These are phyloP conservation scores for Rhagoletis pomonella DNA, from an alignment of 1,140 invertebrate genomes.

Conservation along the genomic window DNA sequence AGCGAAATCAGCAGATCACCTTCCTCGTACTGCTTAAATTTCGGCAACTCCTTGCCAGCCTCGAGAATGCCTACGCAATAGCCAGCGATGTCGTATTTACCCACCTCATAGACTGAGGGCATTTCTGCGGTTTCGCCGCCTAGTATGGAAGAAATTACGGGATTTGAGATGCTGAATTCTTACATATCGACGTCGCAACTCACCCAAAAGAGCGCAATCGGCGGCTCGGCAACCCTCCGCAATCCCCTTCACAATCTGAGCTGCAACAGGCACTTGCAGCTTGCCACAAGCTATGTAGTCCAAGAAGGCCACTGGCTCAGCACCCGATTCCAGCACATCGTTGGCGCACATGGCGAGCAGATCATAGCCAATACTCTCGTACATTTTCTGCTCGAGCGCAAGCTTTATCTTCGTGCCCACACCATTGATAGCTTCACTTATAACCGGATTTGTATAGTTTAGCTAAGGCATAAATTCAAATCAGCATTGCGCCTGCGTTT, in stretches of 20 bases:
- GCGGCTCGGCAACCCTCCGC: slow-evolving; percentile 89
- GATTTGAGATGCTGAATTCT: slow-evolving; percentile 11
- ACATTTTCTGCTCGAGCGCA: slow-evolving; percentile 85
- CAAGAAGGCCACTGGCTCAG: slow-evolving; percentile 95
- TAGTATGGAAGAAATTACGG: slow-evolving; percentile 65
- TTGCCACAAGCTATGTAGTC: slow-evolving; percentile 97
- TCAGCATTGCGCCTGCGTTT: neutral
- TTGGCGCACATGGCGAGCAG: slow-evolving; percentile 99
- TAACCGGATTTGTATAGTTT: slow-evolving; percentile 85
- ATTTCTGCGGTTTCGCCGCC: slow-evolving; percentile 98
- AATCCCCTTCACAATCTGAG: slow-evolving; percentile 88
- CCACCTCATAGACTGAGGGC: slow-evolving; percentile 89
- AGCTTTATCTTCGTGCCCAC: slow-evolving; percentile 96
- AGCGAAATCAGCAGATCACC: slow-evolving; percentile 89
- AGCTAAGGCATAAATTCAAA: slow-evolving; percentile 64
- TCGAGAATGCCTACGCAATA: slow-evolving; percentile 94
- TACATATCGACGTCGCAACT: slow-evolving; percentile 53
- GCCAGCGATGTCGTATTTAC: slow-evolving; percentile 94
- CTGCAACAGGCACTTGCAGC: slow-evolving; percentile 85
- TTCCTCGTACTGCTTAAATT: slow-evolving; percentile 77
- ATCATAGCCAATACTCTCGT: slow-evolving; percentile 93
- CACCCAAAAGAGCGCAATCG: slow-evolving; percentile 92
- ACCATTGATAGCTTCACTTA: slow-evolving; percentile 94
- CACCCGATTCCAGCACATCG: slow-evolving; percentile 95
- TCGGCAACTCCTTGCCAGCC: slow-evolving; percentile 81